phyloP scores from a whole-genome alignment of 2,113 vertebrate genomes.

The Alethe castanea region DNA sequence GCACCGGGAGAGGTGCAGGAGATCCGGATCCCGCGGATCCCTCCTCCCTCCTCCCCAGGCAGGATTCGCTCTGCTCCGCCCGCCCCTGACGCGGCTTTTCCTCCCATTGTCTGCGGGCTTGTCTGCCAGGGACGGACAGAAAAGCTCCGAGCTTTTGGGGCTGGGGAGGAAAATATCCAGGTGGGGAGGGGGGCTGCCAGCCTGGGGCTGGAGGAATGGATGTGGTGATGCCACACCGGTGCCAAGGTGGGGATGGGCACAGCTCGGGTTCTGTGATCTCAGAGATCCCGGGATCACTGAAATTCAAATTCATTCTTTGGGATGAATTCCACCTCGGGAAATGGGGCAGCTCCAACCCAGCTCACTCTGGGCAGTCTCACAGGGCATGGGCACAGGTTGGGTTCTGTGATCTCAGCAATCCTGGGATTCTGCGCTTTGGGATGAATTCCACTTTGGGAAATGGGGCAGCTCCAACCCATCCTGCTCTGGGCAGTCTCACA shows the following conservation, averaged over 20 bases:
- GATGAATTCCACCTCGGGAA: not conserved
- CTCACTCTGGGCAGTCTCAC: no score
- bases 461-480: no score
- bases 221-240: not conserved
- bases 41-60: not conserved
- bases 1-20: slow-evolving; percentile 41
- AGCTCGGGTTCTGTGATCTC: no score
- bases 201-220: fast-evolving
- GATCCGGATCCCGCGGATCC: not conserved
- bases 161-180: not conserved
- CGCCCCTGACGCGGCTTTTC: slow-evolving; percentile 30
- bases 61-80: not conserved
- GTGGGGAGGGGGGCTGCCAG: not conserved
- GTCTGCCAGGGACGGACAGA: not conserved
- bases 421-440: no score
- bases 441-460: no score
- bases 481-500: no score
- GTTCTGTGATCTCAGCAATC: no score
- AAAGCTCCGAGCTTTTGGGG: fast-evolving
- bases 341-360: not conserved
- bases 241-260: not conserved
- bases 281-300: no score
- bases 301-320: no score
- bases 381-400: no score
- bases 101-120: not conserved